Evolutionary conservation across 2,888 invertebrate species (phyloP).

Genomic region (Meta bourneti): DNA sequence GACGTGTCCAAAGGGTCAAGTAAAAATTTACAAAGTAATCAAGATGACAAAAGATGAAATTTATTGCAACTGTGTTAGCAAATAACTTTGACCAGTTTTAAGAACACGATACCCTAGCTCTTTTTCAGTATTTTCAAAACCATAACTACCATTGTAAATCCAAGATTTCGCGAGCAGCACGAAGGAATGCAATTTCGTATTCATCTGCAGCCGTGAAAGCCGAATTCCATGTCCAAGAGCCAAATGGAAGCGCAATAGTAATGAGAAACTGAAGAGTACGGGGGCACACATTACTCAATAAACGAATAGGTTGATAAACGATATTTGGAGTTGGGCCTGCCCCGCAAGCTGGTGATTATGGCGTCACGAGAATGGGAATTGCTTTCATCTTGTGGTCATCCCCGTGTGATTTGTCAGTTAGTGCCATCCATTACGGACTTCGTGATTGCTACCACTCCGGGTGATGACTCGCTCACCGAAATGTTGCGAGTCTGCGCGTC

Average conservation of each 20-base stretch:
- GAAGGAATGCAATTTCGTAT: slow-evolving; percentile 13
- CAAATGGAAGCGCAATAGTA: slow-evolving; percentile 55
- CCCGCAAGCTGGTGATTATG: slow-evolving; percentile 61
- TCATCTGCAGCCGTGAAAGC: background rate
- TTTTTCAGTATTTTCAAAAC: no score
- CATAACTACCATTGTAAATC: no score
- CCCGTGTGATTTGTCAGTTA: slow-evolving; percentile 64
- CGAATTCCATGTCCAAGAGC: slow-evolving; percentile 6
- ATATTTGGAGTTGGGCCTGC: slow-evolving; percentile 57
- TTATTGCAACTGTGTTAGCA: no score
- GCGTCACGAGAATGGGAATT: slow-evolving; percentile 60
- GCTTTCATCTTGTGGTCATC: slow-evolving; percentile 68
- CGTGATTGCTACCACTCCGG: slow-evolving; percentile 46
- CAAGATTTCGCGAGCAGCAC: no score
- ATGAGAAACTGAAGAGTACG: slow-evolving; percentile 44
- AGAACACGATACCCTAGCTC: no score
- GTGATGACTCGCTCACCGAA: background rate
- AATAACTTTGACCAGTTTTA: no score
- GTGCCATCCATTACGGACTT: slow-evolving; percentile 48
- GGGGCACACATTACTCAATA: slow-evolving; percentile 58
- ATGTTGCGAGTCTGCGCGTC: background rate
- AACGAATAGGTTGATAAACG: slow-evolving; percentile 63
- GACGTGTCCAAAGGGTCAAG: no score
- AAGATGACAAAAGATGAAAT: no score
- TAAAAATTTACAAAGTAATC: no score